These are phyloP conservation scores for Sorex araneus DNA, from an alignment of 2,113 vertebrate species.

Conservation along the genomic window DNA sequence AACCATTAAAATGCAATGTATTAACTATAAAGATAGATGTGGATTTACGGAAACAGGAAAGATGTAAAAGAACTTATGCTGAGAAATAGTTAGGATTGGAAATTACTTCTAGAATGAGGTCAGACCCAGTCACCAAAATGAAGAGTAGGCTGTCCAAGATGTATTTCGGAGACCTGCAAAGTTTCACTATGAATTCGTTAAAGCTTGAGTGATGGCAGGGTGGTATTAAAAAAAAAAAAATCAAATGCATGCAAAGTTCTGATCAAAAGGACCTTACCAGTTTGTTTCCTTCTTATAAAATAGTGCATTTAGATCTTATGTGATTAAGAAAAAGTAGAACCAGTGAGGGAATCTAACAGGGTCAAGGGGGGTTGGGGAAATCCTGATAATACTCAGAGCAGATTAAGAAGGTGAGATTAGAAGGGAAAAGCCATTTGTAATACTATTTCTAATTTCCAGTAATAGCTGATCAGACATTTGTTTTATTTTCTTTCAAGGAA, in stretches of 20 bases:
- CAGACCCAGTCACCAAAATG: background rate
- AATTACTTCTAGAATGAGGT: conserved; percentile 45
- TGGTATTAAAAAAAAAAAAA: too few species aligned
- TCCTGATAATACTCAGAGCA: background rate
- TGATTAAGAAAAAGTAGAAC: background rate
- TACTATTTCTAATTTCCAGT: conserved; percentile 19
- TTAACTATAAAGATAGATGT: background rate
- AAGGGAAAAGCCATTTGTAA: conserved; percentile 46
- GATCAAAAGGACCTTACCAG: background rate
- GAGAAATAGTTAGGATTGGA: background rate
- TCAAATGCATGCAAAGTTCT: background rate
- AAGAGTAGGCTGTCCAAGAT: conserved; percentile 7
- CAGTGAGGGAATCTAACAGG: background rate
- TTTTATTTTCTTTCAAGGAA: conserved; percentile 90
- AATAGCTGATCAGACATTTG: conserved; percentile 63
- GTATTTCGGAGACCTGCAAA: background rate
- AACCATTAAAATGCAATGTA: conserved; percentile 6
- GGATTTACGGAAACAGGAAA: background rate
- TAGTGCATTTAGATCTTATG: conserved; percentile 37
- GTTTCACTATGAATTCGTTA: background rate
- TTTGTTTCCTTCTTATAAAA: conserved; percentile 40
- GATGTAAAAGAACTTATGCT: background rate
- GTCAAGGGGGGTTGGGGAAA: conserved; percentile 35
- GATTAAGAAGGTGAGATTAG: conserved; percentile 22
- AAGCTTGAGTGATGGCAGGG: background rate